These are phyloP conservation scores for Lochmaea capreae DNA, from an alignment of 2,888 invertebrate genomes.

Conservation along the genomic window DNA sequence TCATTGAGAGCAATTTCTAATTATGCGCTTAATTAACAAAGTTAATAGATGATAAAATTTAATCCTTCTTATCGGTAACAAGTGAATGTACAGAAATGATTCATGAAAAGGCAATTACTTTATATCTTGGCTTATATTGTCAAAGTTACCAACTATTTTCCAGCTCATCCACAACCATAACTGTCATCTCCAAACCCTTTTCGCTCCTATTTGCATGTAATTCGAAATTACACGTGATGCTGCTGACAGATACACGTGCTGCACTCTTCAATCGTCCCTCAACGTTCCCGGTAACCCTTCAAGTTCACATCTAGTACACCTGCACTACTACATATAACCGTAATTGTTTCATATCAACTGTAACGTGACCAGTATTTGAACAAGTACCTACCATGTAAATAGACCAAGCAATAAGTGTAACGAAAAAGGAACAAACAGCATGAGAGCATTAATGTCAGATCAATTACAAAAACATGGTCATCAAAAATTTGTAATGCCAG, in stretches of 20 bases:
- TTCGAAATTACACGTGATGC: slow-evolving; percentile 44
- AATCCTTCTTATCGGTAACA: no score
- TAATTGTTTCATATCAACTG: slow-evolving; percentile 34
- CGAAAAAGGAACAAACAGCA: not conserved
- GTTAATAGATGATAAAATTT: no score
- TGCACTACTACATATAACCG: slow-evolving; percentile 37
- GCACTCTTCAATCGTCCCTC: slow-evolving; percentile 12
- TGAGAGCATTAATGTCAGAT: no score
- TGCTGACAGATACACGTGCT: slow-evolving; percentile 44
- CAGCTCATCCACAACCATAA: slow-evolving; percentile 16
- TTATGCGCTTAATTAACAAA: no score
- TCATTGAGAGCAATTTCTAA: no score
- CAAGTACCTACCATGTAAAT: not conserved
- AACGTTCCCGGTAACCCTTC: slow-evolving; percentile 8
- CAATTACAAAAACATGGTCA: no score
- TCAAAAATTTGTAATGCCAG: no score
- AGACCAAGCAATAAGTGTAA: not conserved
- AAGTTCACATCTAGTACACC: slow-evolving; percentile 37
- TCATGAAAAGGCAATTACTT: no score
- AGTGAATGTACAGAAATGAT: no score
- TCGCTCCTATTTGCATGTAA: slow-evolving; percentile 46
- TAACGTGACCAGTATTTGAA: slow-evolving; percentile 21
- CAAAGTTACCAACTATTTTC: slow-evolving; percentile 13
- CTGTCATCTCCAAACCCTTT: slow-evolving; percentile 21
- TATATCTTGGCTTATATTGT: not conserved